A percentile compares a stretch with the other conserved stretches of the same genome.
These are phyloP conservation scores for Bombycilla garrulus DNA, from an alignment of 2,113 vertebrate genomes.

Conservation along the genomic window DNA sequence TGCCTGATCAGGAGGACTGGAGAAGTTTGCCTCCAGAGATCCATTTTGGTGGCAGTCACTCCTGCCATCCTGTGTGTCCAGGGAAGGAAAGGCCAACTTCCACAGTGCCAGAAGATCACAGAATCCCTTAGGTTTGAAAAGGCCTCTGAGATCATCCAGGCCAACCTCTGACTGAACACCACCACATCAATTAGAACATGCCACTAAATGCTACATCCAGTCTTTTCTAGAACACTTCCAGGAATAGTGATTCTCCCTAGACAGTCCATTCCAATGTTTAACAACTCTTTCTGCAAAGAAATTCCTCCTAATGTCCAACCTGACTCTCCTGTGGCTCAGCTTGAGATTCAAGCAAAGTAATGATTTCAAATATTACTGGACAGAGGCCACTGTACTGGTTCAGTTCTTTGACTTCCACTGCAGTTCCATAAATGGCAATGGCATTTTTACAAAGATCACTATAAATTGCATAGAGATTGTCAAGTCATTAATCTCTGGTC, in stretches of 20 bases:
- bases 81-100: background rate
- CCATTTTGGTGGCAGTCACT: accelerated
- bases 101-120: background rate
- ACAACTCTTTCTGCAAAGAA: background rate
- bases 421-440: background rate
- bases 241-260: background rate
- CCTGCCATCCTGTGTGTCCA: background rate
- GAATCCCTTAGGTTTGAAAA: background rate
- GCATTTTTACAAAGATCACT: background rate
- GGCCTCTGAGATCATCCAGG: background rate
- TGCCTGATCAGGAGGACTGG: background rate
- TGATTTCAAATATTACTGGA: background rate
- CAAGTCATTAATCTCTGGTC: background rate
- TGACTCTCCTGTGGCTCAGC: background rate
- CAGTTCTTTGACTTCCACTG: background rate
- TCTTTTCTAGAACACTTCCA: background rate
- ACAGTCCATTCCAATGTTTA: background rate
- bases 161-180: accelerated
- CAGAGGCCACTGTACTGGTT: background rate
- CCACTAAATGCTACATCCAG: background rate
- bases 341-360: background rate
- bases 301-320: background rate
- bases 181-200: background rate
- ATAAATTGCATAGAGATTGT: background rate
- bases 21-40: background rate